Conservation (phyloP, 2,797 vertebrate species). For the Otolemur crassicaudatus region DNA sequence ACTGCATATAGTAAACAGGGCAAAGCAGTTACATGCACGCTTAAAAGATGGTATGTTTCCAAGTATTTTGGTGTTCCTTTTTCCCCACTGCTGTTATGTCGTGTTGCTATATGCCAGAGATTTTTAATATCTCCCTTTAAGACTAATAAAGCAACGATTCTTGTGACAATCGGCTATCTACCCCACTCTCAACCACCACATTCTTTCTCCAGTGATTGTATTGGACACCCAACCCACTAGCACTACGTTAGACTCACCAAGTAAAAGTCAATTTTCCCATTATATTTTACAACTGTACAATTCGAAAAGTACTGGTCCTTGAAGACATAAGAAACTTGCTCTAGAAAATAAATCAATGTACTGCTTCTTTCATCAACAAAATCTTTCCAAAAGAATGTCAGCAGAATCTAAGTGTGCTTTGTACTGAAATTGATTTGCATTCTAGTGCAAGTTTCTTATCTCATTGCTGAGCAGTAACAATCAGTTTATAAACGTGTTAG, state of each 20-base stretch:
- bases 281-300: neutral
- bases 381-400: neutral
- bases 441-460: neutral
- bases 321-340: neutral
- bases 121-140: rapidly evolving
- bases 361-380: neutral
- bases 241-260: neutral
- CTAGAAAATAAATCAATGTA: slow-evolving; percentile 41
- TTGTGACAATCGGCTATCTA: neutral
- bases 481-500: neutral
- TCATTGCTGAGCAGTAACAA: neutral
- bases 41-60: neutral
- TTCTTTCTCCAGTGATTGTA: neutral
- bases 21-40: neutral
- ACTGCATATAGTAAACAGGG: neutral
- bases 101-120: neutral
- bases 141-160: neutral
- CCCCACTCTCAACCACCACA: neutral
- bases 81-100: neutral
- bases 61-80: neutral
- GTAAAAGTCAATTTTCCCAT: neutral
- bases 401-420: neutral
- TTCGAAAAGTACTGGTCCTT: neutral
- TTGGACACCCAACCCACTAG: neutral
- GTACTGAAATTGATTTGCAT: neutral